Evolutionary conservation across 2,888 invertebrate species (phyloP), one percentile per base, ranked within the genome.

Genomic region (Pristionchus fissidentatus): DNA sequence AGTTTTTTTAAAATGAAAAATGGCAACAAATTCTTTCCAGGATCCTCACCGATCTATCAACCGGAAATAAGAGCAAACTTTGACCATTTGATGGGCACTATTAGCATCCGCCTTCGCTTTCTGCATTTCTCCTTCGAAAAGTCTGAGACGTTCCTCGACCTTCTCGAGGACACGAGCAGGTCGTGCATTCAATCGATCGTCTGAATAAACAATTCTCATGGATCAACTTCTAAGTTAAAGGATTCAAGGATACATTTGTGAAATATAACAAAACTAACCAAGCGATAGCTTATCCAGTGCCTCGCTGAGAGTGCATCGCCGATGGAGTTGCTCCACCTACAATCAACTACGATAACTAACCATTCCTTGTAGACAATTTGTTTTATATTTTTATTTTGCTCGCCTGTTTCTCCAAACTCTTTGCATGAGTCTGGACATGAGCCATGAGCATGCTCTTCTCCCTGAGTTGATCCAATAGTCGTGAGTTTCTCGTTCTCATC

Each of bases 371-470:
- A n/a, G 3, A 70, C 41, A 7, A 55, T 22, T 55, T 55, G 22
- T 55, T 35, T 62, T 32, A 7, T 49, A 19, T 5, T 5, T 4
- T 29, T 32, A 22, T 19, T n/a, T 46, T 38, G 32, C 55, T 5
- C 4, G 90, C 88, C 87, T 92, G 87, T 81, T 85, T 85, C 79
- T 91, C 91, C 46, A 89, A 81, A 70, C 86, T 85, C 41, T 87
- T 85, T 13, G 87, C 83, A 70, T 89, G 89, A 57, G 85, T 84
- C 77, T 91, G 89, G 19, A 87, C 85, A 70, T 87, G 86, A 38
- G 90, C 90, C 73, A 89, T 86, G 49, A 88, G 90, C 57, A 86
- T 86, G 60, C 89, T 90, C 78, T 91, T 91, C 80, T 91, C 90
- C 26, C 90, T 86, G 43, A 91, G 84, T 78, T 91, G 90, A 38